Evolutionary conservation across 2,888 invertebrate genomes (phyloP), one percentile per base, ranked within the genome.

Genomic region (Nomada ruficornis): DNA sequence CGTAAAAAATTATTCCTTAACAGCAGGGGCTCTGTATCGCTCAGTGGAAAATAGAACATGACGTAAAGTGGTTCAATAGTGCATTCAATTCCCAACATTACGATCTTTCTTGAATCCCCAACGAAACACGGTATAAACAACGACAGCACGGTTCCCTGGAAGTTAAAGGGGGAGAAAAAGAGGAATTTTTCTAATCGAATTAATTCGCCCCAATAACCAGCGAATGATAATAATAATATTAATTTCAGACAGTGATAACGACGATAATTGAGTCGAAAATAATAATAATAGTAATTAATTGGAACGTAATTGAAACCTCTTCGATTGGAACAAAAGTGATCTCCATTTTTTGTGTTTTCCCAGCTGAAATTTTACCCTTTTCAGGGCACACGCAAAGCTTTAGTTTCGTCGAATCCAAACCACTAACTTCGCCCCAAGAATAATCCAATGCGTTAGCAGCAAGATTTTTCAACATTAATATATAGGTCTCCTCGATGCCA

Each of bases 41-140:
- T 52, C 9, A 68, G 73, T 0, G 94, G 94, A 55, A 94, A 87
- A 76, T 93, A 90, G 78, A 94, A 92, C 59, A 88, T 86, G 1
- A 94, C 91, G 62, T 90, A 90, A 23, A 94, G 85, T 13, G 92
- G 89, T 65, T 93, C 92, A 0, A 94, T 93, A 0, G 87, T 85
- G 54, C 93, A 94, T 42, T 94, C 85, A 11, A 94, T 81, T 65
- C 89, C 89, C 18, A 94, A 64, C 47, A 90, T 86, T 50, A 93
- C 81, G 1, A 91, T 90, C 74, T 88, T 83, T 15, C 87, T 88
- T 18, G 77, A 85, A 47, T 88, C 78, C 20, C 93, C 92, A n/a
- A 94, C 84, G 78, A 92, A 92, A 77, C 94, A 94, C 2, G 94
- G 94, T 5, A 94, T 76, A 64, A 89, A 91, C 44, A 94, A 83